Conservation (phyloP, 2,113 vertebrate genomes). For the Connochaetes taurinus region DNA sequence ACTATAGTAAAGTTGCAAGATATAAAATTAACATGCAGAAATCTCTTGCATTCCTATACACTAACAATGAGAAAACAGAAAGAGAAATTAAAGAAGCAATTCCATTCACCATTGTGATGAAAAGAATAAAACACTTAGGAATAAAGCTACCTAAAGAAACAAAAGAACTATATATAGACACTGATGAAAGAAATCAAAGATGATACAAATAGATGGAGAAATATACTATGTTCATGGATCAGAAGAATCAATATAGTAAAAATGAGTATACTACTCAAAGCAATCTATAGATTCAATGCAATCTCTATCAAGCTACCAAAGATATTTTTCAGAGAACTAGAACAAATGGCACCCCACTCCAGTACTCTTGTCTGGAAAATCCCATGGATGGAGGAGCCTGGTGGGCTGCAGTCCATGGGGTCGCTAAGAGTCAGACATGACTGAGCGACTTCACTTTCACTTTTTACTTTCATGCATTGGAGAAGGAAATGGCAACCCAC, state of each 20-base stretch:
- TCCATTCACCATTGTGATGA: not conserved
- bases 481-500: not conserved
- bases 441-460: too few relatives aligned
- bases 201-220: not conserved
- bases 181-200: not conserved
- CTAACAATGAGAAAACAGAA: not conserved
- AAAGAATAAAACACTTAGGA: not conserved
- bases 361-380: too few relatives aligned
- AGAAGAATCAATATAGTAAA: not conserved
- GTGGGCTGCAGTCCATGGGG: too few relatives aligned
- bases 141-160: not conserved
- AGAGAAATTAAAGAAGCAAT: not conserved
- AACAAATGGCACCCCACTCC: not conserved
- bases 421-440: too few relatives aligned
- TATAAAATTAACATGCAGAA: rapidly evolving
- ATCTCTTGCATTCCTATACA: not conserved
- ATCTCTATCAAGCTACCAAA: not conserved
- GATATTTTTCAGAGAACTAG: not conserved
- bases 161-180: not conserved
- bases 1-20: not conserved
- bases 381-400: too few relatives aligned
- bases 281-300: not conserved
- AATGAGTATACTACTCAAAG: not conserved
- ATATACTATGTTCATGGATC: not conserved
- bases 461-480: too few relatives aligned